Conservation (phyloP, 1,140 invertebrate species). For the Lepidurus arcticus region DNA sequence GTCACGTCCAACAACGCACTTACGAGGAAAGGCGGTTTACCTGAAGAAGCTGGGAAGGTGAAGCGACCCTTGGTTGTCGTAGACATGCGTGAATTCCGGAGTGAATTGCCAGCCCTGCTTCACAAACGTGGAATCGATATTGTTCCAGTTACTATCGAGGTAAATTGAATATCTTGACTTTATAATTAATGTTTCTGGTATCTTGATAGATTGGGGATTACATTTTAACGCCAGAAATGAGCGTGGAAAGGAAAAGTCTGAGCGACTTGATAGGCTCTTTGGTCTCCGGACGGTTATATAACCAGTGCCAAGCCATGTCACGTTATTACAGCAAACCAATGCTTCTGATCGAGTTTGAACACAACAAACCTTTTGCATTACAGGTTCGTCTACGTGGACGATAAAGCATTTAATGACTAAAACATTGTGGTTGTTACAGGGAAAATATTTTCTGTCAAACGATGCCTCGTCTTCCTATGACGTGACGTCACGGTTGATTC, state of each 20-base stretch:
- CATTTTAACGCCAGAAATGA: constrained; percentile 92
- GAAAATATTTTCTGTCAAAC: constrained; percentile 68
- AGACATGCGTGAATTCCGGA: constrained; percentile 97
- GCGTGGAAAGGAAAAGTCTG: constrained; percentile 93
- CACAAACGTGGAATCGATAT: constrained; percentile 90
- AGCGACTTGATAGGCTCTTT: constrained; percentile 95
- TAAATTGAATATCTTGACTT: constrained; percentile 45
- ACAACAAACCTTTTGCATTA: constrained; percentile 81
- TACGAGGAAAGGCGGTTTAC: constrained; percentile 56
- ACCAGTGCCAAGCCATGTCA: constrained; percentile 86
- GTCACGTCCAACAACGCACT: constrained; percentile 48
- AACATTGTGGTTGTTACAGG: constrained; percentile 49
- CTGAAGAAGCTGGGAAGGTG: constrained; percentile 35
- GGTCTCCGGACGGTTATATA: constrained; percentile 89
- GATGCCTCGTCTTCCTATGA: constrained; percentile 64
- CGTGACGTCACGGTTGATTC: constrained; percentile 63
- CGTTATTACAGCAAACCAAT: constrained; percentile 81
- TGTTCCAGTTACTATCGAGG: constrained; percentile 80
- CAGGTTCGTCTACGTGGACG: constrained; percentile 54
- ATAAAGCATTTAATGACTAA: background rate
- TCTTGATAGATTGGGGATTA: constrained; percentile 84
- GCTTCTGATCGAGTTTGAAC: constrained; percentile 94
- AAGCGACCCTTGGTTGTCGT: constrained; percentile 69
- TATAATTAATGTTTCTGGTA: constrained; percentile 30
- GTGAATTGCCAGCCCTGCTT: constrained; percentile 88